These are phyloP conservation scores for Lordiphosa mommai DNA, from an alignment of 1,140 invertebrate species.

Conservation along the genomic window DNA sequence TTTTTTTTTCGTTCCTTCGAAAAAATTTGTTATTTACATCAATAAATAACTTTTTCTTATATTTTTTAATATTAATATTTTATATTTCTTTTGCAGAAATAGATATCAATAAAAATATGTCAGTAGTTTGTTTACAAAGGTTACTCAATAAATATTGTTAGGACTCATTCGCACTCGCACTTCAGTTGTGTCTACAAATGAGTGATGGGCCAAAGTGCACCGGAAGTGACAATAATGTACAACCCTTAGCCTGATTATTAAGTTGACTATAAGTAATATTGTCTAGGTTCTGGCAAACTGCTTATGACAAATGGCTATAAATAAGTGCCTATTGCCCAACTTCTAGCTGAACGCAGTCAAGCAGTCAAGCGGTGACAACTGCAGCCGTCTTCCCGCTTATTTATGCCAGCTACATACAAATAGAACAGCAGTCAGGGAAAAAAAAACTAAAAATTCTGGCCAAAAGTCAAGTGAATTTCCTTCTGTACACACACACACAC, in stretches of 20 bases:
- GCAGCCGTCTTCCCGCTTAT: conserved; percentile 60
- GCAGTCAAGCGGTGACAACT: conserved; percentile 61
- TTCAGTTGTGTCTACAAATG: too few species aligned
- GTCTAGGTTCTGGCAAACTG: conserved; percentile 44
- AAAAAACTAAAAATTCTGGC: conserved; percentile 50
- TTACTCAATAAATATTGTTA: too few species aligned
- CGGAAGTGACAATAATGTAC: too few species aligned
- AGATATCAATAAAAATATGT: too few species aligned
- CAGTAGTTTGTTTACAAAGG: too few species aligned
- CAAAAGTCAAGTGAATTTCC: conserved; percentile 76
- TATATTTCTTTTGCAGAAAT: too few species aligned
- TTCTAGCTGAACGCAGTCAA: conserved; percentile 44
- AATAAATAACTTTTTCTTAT: too few species aligned
- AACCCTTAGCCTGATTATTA: conserved; percentile 18
- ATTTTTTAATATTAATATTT: too few species aligned
- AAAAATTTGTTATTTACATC: too few species aligned
- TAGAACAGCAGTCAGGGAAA: conserved; percentile 7
- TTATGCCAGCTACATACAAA: conserved; percentile 45
- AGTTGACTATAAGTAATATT: conserved; percentile 22
- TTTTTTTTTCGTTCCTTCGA: too few species aligned
- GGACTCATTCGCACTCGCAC: too few species aligned
- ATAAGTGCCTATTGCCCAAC: conserved; percentile 56
- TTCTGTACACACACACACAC: conserved; percentile 35
- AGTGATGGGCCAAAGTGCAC: too few species aligned
- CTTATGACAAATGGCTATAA: conserved; percentile 67